Percentiles rank a stretch among this genome's conserved stretches.
These are phyloP conservation scores for Plebejus argus DNA, from an alignment of 2,888 invertebrate species.

Conservation along the genomic window DNA sequence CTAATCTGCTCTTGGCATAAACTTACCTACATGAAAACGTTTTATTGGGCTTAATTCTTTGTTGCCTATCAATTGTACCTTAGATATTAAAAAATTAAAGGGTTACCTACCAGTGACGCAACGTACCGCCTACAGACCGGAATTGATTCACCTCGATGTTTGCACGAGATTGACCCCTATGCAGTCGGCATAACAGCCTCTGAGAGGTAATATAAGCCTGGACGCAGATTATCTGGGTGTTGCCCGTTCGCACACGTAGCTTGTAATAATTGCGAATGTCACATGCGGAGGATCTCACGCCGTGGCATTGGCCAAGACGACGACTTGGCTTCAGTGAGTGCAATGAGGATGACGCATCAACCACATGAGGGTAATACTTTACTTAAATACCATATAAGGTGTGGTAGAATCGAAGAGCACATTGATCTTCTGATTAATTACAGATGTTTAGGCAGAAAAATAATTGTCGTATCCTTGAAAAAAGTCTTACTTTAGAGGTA, in stretches of 20 bases:
- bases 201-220: background rate
- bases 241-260: conserved; percentile 34
- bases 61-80: no score
- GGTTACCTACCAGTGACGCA: background rate
- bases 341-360: conserved; percentile 30
- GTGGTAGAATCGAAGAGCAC: no score
- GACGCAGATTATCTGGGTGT: background rate
- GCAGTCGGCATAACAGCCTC: background rate
- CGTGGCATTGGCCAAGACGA: conserved; percentile 34
- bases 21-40: no score
- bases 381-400: background rate
- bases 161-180: background rate
- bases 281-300: conserved; percentile 41
- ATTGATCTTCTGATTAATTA: no score
- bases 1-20: no score
- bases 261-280: conserved; percentile 41
- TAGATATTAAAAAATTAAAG: background rate
- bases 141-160: background rate
- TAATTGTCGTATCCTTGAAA: no score
- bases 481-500: no score
- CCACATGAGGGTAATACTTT: conserved; percentile 40
- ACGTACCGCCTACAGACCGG: background rate
- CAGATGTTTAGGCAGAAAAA: no score
- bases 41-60: no score
- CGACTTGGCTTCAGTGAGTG: conserved; percentile 29